Percentiles rank a stretch among this genome's conserved stretches.
These are phyloP conservation scores for Athripsodes cinereus DNA, from an alignment of 2,888 invertebrate species.

Conservation along the genomic window DNA sequence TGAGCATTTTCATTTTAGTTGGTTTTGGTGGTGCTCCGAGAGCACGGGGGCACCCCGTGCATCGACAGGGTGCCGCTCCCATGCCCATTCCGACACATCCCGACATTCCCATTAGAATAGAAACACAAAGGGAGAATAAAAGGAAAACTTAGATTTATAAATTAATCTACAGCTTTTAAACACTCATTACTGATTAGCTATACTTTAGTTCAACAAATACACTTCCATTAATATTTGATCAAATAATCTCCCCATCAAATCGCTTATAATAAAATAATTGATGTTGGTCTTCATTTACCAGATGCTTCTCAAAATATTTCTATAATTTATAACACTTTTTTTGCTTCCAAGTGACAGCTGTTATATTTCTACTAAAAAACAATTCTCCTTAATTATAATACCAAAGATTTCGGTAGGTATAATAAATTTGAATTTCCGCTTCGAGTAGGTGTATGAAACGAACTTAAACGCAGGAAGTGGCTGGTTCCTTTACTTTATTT, in stretches of 20 bases:
- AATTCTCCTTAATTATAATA: no score
- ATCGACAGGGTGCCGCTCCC: conserved; percentile 52
- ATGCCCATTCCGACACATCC: conserved; percentile 53
- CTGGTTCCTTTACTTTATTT: not conserved
- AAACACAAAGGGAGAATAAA: not conserved
- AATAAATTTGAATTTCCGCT: not conserved
- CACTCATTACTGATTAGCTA: not conserved
- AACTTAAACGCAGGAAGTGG: not conserved
- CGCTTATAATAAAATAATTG: no score
- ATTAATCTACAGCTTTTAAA: not conserved
- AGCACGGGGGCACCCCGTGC: conserved; percentile 47
- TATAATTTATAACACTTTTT: not conserved
- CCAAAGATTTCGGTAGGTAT: not conserved
- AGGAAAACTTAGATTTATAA: not conserved
- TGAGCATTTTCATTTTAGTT: conserved; percentile 64
- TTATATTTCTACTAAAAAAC: not conserved
- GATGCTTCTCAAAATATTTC: not conserved
- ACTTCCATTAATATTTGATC: no score
- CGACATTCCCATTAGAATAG: conserved; percentile 43
- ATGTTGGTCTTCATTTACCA: not conserved
- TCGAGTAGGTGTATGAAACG: not conserved
- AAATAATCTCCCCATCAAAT: no score
- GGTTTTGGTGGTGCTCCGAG: conserved; percentile 46
- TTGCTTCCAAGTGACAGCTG: not conserved
- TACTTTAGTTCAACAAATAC: not conserved